A percentile compares a stretch with the other conserved stretches of the same genome.
phyloP scores from a whole-genome alignment of 2,888 invertebrate species.

The Maniola hyperantus region DNA sequence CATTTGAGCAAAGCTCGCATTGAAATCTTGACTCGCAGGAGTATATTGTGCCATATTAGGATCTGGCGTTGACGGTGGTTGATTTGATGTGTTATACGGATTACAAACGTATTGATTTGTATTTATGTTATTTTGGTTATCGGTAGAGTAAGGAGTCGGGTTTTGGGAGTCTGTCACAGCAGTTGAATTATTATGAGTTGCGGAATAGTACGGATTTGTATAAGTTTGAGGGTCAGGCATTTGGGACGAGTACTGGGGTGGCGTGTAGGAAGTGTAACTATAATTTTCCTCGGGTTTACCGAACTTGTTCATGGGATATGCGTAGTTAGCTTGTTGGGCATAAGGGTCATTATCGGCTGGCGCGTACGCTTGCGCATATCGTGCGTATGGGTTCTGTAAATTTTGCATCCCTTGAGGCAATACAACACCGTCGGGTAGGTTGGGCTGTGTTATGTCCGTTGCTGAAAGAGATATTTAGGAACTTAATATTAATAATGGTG shows the following conservation, averaged over 20 bases:
- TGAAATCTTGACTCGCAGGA: constrained; percentile 54
- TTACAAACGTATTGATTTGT: constrained; percentile 48
- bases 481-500: background rate
- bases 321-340: constrained; percentile 53
- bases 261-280: constrained; percentile 64
- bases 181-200: constrained; percentile 57
- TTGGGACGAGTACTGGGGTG: constrained; percentile 60
- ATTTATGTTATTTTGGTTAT: constrained; percentile 45
- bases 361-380: constrained; percentile 56
- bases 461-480: constrained; percentile 54
- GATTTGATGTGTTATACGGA: constrained; percentile 48
- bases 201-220: constrained; percentile 65
- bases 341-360: constrained; percentile 51
- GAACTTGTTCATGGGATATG: constrained; percentile 53
- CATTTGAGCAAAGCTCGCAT: constrained; percentile 66
- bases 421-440: constrained; percentile 68
- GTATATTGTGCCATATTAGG: constrained; percentile 45
- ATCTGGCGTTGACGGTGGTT: constrained; percentile 52
- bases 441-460: constrained; percentile 62
- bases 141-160: constrained; percentile 43
- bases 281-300: constrained; percentile 63
- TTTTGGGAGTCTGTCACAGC: constrained; percentile 63
- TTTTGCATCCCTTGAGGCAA: constrained; percentile 54
- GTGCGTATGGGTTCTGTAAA: constrained; percentile 56
- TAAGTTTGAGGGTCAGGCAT: constrained; percentile 61